Percentiles rank a stretch among this genome's conserved stretches.
These are phyloP conservation scores for Dasyornis broadbenti DNA, from an alignment of 2,113 vertebrate species.

Conservation along the genomic window DNA sequence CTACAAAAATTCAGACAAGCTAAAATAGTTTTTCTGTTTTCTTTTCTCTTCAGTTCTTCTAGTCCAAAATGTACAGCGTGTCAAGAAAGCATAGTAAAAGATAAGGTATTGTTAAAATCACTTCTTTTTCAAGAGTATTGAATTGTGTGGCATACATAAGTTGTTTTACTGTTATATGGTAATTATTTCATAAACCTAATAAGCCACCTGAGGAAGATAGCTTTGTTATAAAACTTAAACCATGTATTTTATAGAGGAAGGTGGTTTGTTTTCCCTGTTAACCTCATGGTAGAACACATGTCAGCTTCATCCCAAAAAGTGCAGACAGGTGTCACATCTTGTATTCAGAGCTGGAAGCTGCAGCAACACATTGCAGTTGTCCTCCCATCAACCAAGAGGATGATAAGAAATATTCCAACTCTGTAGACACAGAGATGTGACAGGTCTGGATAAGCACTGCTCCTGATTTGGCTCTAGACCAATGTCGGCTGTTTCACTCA, in stretches of 20 bases:
- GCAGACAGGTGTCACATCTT: background rate
- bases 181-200: background rate
- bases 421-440: background rate
- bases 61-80: slow-evolving; percentile 78
- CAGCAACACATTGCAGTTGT: background rate
- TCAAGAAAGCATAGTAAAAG: slow-evolving; percentile 77
- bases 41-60: slow-evolving; percentile 65
- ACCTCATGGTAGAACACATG: background rate
- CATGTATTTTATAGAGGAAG: background rate
- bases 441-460: background rate
- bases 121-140: background rate
- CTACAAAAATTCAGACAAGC: background rate
- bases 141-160: background rate
- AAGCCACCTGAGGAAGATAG: background rate
- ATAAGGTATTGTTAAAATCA: slow-evolving; percentile 70
- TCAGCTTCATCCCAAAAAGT: background rate
- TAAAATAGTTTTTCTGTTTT: background rate
- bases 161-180: background rate
- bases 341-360: background rate
- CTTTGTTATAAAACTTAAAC: background rate
- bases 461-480: background rate
- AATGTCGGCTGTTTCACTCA: background rate
- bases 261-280: background rate
- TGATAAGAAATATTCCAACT: background rate
- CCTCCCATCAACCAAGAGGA: background rate